Conservation (phyloP, 2,113 vertebrate species). For the Melanerpes aurifrons region DNA sequence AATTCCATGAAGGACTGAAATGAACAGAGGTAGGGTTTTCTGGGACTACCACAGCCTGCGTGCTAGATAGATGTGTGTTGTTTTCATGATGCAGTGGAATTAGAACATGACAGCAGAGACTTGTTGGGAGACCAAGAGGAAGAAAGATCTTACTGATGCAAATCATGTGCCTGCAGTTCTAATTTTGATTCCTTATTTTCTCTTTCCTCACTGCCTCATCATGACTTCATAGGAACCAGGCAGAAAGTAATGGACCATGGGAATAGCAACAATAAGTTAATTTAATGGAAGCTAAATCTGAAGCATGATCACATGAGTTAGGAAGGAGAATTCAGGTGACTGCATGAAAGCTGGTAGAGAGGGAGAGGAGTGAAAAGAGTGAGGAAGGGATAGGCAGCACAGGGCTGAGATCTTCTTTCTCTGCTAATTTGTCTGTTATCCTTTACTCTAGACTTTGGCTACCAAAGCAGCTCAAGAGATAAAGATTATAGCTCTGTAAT, state of each 20-base stretch:
- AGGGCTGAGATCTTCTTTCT: background rate
- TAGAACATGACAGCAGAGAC: background rate
- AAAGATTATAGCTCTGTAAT: background rate
- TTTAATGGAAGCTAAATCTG: slow-evolving; percentile 5
- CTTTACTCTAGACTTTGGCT: background rate
- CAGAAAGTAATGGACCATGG: slow-evolving; percentile 29
- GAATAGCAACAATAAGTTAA: slow-evolving; percentile 17
- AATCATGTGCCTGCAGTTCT: background rate
- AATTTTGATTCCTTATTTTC: slow-evolving; percentile 42
- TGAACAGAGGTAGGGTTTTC: background rate
- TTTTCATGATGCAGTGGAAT: background rate
- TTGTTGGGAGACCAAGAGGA: background rate
- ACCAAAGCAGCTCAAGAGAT: background rate
- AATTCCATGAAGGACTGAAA: background rate
- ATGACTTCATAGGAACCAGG: background rate
- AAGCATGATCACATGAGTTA: background rate
- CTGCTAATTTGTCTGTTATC: background rate
- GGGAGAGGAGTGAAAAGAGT: background rate
- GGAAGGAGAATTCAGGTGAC: background rate
- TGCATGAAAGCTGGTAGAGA: background rate
- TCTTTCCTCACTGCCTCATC: background rate
- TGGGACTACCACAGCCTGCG: background rate
- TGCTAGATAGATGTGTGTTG: background rate
- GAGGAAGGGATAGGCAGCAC: background rate
- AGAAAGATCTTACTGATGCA: background rate